Evolutionary conservation across 2,888 invertebrate species (phyloP).

Genomic region (Idaea biselata): DNA sequence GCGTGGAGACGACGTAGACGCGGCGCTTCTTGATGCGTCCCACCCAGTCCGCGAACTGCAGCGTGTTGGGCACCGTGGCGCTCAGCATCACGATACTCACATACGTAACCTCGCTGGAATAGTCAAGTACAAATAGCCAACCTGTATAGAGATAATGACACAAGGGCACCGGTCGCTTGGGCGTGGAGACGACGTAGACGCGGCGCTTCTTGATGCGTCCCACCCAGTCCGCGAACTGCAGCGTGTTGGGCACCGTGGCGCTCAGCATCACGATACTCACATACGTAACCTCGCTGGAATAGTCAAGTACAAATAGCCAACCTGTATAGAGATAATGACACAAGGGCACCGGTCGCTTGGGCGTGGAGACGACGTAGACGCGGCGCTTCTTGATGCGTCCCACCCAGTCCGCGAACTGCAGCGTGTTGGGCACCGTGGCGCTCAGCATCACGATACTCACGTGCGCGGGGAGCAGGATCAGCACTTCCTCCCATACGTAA

Average conservation of each 20-base stretch:
- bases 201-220: constrained; percentile 92
- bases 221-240: constrained; percentile 97
- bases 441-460: constrained; percentile 98
- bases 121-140: constrained; percentile 11
- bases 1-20: no score
- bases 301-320: constrained; percentile 11
- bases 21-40: no score
- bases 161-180: constrained; percentile 96
- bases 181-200: constrained; percentile 95
- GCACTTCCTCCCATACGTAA: constrained; percentile 99
- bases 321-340: constrained; percentile 96
- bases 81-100: constrained; percentile 99
- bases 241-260: constrained; percentile 98
- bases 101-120: constrained; percentile 94
- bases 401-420: constrained; percentile 97
- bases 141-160: constrained; percentile 96
- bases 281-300: not conserved
- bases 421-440: constrained; percentile 98
- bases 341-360: constrained; percentile 96
- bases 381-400: constrained; percentile 92
- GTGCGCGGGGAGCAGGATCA: constrained; percentile 96
- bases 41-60: constrained; percentile 98
- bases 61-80: constrained; percentile 98
- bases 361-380: constrained; percentile 95
- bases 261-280: constrained; percentile 84